A percentile compares a stretch with the other conserved stretches of the same genome.
Evolutionary conservation across 2,888 invertebrate genomes (phyloP).

Genomic region (Bombylius discolor): DNA sequence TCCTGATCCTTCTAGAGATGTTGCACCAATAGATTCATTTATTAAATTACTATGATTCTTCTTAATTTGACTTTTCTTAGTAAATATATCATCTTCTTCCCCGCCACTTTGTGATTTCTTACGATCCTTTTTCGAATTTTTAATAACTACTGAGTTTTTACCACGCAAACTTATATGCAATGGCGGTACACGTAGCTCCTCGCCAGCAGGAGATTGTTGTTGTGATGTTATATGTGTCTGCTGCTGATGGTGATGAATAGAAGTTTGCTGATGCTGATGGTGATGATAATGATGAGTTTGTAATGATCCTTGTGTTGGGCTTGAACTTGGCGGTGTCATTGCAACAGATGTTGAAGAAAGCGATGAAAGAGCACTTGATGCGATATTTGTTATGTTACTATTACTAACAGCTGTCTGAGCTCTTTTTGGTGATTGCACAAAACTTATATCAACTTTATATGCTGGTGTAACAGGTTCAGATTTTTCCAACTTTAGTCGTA

Average conservation of each 20-base stretch:
- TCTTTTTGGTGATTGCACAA: slow-evolving; percentile 43
- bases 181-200: slow-evolving; percentile 75
- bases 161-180: slow-evolving; percentile 76
- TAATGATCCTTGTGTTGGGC: slow-evolving; percentile 2
- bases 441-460: slow-evolving; percentile 69
- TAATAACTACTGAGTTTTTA: slow-evolving; percentile 73
- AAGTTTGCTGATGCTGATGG: slow-evolving; percentile 1
- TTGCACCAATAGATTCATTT: slow-evolving; percentile 18
- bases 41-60: slow-evolving; percentile 30
- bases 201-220: slow-evolving; percentile 26
- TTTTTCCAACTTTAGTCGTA: slow-evolving; percentile 70
- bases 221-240: background rate
- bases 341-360: slow-evolving; percentile 11
- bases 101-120: slow-evolving; percentile 40
- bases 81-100: slow-evolving; percentile 42
- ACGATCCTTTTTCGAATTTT: slow-evolving; percentile 58
- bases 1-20: too few species aligned
- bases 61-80: slow-evolving; percentile 34
- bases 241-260: slow-evolving; percentile 12
- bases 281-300: background rate
- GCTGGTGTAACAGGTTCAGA: slow-evolving; percentile 65
- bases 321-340: slow-evolving; percentile 13
- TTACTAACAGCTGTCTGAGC: slow-evolving; percentile 20
- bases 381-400: slow-evolving; percentile 24
- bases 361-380: slow-evolving; percentile 7